Base-by-base conservation (phyloP, 92 coral and sea anemone genomes). In the Siderastrea siderea region DNA sequence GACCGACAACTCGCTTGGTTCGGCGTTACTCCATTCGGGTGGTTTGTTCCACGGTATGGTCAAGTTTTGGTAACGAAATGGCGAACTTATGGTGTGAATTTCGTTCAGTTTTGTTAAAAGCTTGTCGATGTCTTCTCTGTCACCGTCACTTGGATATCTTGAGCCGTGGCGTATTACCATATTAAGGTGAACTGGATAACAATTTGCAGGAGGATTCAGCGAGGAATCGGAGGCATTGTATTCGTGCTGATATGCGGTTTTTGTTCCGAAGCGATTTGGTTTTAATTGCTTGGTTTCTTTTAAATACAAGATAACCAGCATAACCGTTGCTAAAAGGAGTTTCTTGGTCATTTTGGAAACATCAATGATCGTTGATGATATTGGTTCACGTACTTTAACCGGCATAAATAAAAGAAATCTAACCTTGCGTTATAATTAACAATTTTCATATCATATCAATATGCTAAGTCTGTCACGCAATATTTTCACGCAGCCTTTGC, bases 91-190 rank as follows among this genome's bases (percentile, higher is more conserved):
- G 9, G 74, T 73, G 86, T 93, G 82, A 12, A 86, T 64, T 60
- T 78, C 15, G 77, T 96, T 91, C 2, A 96, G 73, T 53, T 78
- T 87, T 16, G 87, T 75, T 38, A 96, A 85, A 46, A 94, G 52
- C 47, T 68, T 81, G 61, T 71, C 75, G 7, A 91, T 78, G 47
- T 68, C 83, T 44, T 75, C 83, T 68, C 74, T 74, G 49, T 91
- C 88, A 6, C 81, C 80, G n/a, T 68, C 75, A 47, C 92, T 88
- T 43, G 99, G 99, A 82, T 87, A 95, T 47, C 99, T 90, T 16
- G 98, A 93, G 8, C 98, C 98, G 84, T 96, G 99, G 46, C 98
- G 91, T 54, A 95, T 10, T 8, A 96, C 74, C 98, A 96, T 93
- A 76, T 95, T 96, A 44, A 95, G 75, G 48, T 95, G 98, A 13